Percentiles rank a stretch among this genome's conserved stretches.
These are phyloP conservation scores for Egretta garzetta DNA, from an alignment of 2,113 vertebrate genomes.

Conservation along the genomic window DNA sequence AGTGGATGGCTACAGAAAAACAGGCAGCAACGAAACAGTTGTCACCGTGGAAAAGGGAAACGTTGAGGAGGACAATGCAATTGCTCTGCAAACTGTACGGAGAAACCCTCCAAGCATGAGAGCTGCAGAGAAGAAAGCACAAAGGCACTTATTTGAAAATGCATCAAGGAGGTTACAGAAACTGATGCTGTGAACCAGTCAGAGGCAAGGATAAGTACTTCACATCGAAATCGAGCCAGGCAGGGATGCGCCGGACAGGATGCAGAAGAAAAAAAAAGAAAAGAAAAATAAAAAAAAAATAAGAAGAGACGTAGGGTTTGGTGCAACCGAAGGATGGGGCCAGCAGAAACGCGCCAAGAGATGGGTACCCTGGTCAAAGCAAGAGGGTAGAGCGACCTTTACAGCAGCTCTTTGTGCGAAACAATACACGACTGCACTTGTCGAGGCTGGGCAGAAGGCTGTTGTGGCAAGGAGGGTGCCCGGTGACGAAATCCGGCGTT, in stretches of 20 bases:
- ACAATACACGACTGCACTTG: background rate
- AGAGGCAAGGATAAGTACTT: background rate
- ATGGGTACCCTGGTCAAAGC: background rate
- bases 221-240: rapidly evolving
- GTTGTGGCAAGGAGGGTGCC: background rate
- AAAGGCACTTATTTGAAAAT: background rate
- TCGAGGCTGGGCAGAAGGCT: background rate
- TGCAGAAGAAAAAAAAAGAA: too few relatives aligned
- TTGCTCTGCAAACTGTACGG: background rate
- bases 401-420: background rate
- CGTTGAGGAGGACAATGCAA: background rate
- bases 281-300: too few relatives aligned
- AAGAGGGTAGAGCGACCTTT: background rate
- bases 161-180: background rate
- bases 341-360: background rate
- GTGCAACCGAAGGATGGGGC: background rate
- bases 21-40: rapidly evolving
- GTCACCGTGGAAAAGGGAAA: background rate
- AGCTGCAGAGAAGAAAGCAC: background rate
- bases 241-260: too few relatives aligned
- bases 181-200: background rate
- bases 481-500: background rate
- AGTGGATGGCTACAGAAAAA: background rate
- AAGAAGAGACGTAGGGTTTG: background rate
- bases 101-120: background rate